Conservation (phyloP, 1,140 invertebrate species). For the Heliconius melpomene region DNA sequence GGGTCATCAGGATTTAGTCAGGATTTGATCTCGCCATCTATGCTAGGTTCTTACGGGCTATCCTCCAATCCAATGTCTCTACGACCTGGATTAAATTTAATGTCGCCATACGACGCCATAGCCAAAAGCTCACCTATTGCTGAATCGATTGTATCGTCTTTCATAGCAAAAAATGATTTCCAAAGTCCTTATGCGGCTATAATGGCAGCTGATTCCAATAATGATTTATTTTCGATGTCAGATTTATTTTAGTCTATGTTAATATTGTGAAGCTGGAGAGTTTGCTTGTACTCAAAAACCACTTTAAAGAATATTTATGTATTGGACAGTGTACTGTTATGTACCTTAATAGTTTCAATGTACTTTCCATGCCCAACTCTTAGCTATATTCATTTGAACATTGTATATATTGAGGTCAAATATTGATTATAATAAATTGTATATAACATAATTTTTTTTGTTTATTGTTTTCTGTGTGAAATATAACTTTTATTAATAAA, state of each 20-base stretch:
- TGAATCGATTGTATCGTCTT: conserved; percentile 41
- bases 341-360: too few species aligned
- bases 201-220: conserved; percentile 48
- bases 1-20: conserved; percentile 46
- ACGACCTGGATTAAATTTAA: conserved; percentile 49
- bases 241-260: conserved; percentile 49
- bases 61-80: conserved; percentile 20
- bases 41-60: conserved; percentile 25
- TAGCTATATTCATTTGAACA: too few species aligned
- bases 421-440: too few species aligned
- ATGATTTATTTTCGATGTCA: conserved; percentile 55
- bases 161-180: conserved; percentile 49
- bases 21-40: conserved; percentile 27
- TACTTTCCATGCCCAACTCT: too few species aligned
- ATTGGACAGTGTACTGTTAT: too few species aligned
- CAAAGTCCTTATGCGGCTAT: conserved; percentile 56
- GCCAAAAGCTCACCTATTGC: conserved; percentile 39
- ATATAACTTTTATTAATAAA: too few species aligned
- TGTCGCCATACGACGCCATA: conserved; percentile 68
- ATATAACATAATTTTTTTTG: too few species aligned
- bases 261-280: neutral
- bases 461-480: too few species aligned
- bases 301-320: neutral
- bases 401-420: too few species aligned
- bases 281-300: too few species aligned